Evolutionary conservation across 2,797 vertebrate species (phyloP), one percentile per base, ranked within the genome.

Genomic region (Gobionotothen gibberifrons): DNA sequence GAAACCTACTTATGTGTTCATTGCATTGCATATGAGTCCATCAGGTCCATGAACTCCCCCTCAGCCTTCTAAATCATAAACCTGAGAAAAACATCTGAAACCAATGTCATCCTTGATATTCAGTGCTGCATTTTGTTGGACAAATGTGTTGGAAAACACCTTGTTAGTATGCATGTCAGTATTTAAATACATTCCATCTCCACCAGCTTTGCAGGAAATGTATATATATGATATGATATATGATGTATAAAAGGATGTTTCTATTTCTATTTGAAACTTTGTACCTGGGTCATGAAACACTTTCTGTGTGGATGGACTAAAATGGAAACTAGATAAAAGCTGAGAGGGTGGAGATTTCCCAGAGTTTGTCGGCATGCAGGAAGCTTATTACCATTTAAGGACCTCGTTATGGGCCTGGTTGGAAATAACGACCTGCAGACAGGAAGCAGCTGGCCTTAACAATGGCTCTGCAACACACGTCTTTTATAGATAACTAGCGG

Each of bases 341-440:
- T 22, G 21, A 44, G 52, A 43, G 29, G 57, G 9, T 63, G 58
- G 60, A 62, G 53, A 67, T 4, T 47, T 47, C 51, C 19, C 57
- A n/a, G 47, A 21, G 57, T 65, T 61, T 54, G 29, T 47, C 53
- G 17, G 43, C 54, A 39, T 17, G 44, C 22, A 61, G 63, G 65
- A 87, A 72, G 67, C 74, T 75, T 19, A 71, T 84, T 85, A 63
- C 70, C 67, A 56, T 85, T 74, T 79, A 77, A 76, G 68, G 52
- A 70, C 70, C 81, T 91, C 44, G 39, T 93, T 90, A 88, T 22
- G 59, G 73, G 26, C 64, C 62, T 81, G 19, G 84, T 83, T 87
- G 83, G 83, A 92, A 87, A 92, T 93, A 94, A 94, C 91, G 86
- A 87, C 60, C 80, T 53, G 75, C 46, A 5, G 85, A 79, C 78